Base-by-base conservation (phyloP, 1,140 invertebrate genomes). In the Panulirus ornatus region DNA sequence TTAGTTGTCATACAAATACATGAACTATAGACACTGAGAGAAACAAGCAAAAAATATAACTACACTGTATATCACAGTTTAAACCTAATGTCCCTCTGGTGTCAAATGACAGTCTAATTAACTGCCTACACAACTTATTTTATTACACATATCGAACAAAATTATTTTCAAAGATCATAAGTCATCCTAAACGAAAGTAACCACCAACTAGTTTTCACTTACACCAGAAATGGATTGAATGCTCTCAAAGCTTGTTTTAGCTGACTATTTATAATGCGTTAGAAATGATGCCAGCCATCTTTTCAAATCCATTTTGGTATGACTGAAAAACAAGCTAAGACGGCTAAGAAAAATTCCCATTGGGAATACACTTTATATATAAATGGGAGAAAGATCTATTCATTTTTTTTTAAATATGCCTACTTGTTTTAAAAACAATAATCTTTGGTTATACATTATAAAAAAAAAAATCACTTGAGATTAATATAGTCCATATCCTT, bases 1-100 rank as follows among this genome's bases (percentile, higher is more conserved):
- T 40, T 9, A 38, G 38, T 40, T 83, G 58, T 83, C 9, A 44
- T 71, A 58, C 16, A 84, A 63, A 66, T 84, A 70, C 54, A 70
- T 66, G 47, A 81, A 30, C 51, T 22, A 47, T 82, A 40, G 51
- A 38, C 76, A 71, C 36, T 30, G 51, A 87, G 58, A 88, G 9
- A 81, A 88, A 82, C 54, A 63, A 87, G 58, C 47, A 44, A 54
- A 78, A 51, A 76, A 78, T 71, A 70, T 71, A 38, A 82, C 76
- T 73, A 88, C 78, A 88, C 86, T 88, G 86, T 82, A 82, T 88
- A 88, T 88, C 86, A 88, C 86, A 88, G 86, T 88, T 88, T 87
- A 66, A 88, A 88, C 86, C 78, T 88, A 88, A 88, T 73, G 51
- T 82, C 76, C 63, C 78, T 70, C 27, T 88, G n/a, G 47, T 44